These are phyloP conservation scores for Pempheris klunzingeri DNA, from an alignment of 2,797 vertebrate species.

Conservation along the genomic window DNA sequence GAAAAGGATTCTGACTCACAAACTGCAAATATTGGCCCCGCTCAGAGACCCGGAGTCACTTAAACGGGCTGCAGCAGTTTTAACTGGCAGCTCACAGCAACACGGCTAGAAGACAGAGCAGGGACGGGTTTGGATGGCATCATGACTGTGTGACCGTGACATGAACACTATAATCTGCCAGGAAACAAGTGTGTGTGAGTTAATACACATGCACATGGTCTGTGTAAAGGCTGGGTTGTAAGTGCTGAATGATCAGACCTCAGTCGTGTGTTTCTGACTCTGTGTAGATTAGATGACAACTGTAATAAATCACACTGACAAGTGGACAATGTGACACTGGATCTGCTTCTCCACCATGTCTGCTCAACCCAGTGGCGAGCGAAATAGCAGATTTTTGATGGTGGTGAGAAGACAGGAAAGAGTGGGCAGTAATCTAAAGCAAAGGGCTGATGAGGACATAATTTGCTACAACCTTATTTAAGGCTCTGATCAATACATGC, in stretches of 20 bases:
- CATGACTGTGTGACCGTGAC: slow-evolving; percentile 1
- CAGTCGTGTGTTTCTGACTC: not conserved
- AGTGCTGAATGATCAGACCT: not conserved
- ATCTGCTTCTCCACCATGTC: slow-evolving; percentile 39
- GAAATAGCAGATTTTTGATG: slow-evolving; percentile 35
- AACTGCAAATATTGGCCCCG: slow-evolving; percentile 71
- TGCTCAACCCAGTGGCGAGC: slow-evolving; percentile 8
- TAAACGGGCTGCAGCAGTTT: slow-evolving; percentile 52
- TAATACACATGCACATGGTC: not conserved
- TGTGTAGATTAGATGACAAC: not conserved
- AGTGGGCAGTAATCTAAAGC: slow-evolving; percentile 41
- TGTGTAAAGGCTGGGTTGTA: not conserved
- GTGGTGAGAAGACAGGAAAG: slow-evolving; percentile 47
- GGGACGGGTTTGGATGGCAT: not conserved
- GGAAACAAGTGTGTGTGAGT: not conserved
- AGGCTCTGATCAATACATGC: not conserved
- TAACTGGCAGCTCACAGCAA: slow-evolving; percentile 37
- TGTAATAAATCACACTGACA: slow-evolving; percentile 13
- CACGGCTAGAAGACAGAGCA: slow-evolving; percentile 8
- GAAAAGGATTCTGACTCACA: slow-evolving; percentile 80
- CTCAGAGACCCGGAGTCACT: slow-evolving; percentile 58
- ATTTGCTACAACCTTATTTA: not conserved
- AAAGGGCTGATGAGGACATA: slow-evolving; percentile 22
- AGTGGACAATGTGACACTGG: slow-evolving; percentile 13
- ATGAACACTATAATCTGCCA: not conserved